A percentile compares a stretch with the other conserved stretches of the same genome.
These are phyloP conservation scores for Zygogramma bicolorata DNA, from an alignment of 2,888 invertebrate species.

Conservation along the genomic window DNA sequence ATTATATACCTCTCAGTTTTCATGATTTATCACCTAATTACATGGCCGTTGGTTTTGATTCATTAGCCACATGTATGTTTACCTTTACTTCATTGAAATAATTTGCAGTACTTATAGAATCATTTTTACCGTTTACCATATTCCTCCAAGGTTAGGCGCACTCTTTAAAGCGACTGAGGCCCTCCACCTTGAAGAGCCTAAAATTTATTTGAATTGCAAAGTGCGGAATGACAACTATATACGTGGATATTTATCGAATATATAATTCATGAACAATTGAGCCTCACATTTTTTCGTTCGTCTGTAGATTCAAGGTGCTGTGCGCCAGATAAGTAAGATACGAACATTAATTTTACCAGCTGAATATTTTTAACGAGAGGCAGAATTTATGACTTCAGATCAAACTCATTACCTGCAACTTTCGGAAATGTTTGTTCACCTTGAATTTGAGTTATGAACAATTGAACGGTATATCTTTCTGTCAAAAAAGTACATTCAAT, in stretches of 20 bases:
- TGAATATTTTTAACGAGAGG: not conserved
- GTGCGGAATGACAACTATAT: not conserved
- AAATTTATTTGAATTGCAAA: slow-evolving; percentile 12
- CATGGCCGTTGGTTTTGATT: not conserved
- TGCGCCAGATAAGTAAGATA: not conserved
- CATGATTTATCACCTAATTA: slow-evolving; percentile 1
- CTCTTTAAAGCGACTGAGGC: slow-evolving; percentile 6
- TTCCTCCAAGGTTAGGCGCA: not conserved
- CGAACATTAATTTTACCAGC: not conserved
- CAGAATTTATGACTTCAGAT: not conserved
- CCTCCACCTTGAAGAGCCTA: slow-evolving; percentile 1
- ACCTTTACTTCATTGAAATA: slow-evolving; percentile 1
- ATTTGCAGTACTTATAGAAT: not conserved
- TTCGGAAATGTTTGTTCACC: not conserved
- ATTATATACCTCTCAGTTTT: not conserved
- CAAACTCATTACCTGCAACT: not conserved
- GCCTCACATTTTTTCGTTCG: not conserved
- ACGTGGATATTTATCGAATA: not conserved
- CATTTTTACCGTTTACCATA: not conserved
- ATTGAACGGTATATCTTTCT: slow-evolving; percentile 3
- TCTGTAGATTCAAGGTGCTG: not conserved
- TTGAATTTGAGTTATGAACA: not conserved
- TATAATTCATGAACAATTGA: not conserved
- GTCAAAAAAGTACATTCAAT: not conserved
- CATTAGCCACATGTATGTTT: not conserved